Evolutionary conservation across 2,113 vertebrate genomes (phyloP).

Genomic region (Aptenodytes forsteri): DNA sequence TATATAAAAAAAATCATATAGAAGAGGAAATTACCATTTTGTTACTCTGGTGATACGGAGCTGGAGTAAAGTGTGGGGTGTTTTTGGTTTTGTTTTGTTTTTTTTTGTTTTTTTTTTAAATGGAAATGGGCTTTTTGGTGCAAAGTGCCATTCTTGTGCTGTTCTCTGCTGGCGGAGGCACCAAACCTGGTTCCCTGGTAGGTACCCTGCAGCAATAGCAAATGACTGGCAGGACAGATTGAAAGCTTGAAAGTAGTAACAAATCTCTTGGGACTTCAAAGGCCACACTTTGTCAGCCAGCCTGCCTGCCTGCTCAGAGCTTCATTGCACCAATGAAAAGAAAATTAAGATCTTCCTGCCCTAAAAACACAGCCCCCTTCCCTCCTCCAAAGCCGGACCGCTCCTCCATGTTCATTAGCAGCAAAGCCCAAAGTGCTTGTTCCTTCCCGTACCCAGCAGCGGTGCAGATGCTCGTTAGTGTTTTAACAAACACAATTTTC

Average conservation of each 20-base stretch:
- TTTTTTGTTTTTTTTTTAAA: no score
- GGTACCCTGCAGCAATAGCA: background rate
- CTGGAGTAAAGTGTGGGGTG: background rate
- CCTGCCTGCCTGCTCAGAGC: background rate
- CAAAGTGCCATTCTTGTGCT: background rate
- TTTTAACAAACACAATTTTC: background rate
- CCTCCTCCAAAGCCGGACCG: background rate
- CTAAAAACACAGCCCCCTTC: background rate
- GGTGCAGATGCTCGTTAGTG: background rate
- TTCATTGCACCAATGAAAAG: background rate
- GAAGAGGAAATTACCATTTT: background rate
- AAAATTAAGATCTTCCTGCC: background rate
- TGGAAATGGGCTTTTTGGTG: background rate
- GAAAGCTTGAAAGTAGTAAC: background rate
- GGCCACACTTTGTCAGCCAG: background rate
- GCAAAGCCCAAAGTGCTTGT: background rate
- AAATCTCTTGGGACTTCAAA: constrained; percentile 7
- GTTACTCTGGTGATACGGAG: background rate
- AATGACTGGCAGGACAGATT: background rate
- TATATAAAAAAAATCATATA: background rate
- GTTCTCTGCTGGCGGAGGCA: background rate
- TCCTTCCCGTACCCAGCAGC: background rate
- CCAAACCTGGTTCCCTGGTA: background rate
- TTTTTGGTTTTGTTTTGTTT: no score
- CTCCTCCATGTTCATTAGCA: fast-evolving